Evolutionary conservation across 2,113 vertebrate genomes (phyloP), one percentile per base, ranked within the genome.

Genomic region (Gobius niger): DNA sequence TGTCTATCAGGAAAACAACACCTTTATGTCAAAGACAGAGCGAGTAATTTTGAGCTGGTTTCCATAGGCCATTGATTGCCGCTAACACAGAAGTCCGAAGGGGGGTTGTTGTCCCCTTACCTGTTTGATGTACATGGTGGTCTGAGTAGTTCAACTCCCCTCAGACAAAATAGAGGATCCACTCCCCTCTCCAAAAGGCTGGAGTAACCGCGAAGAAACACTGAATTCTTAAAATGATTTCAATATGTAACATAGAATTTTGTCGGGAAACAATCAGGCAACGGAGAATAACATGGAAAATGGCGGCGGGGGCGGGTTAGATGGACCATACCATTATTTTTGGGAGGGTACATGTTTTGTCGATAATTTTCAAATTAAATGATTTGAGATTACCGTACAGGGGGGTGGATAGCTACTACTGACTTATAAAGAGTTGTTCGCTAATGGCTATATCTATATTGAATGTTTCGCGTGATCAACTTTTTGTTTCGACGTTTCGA

Each of bases 101-200:
- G 24, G 24, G 24, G 24, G 24, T 34, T 34, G 24, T 16, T n/a
- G 60, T 59, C 83, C 77, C 70, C 86, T 86, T 82, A 93, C 93
- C 91, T 94, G 92, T 86, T 94, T 94, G 84, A 94, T 94, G 80
- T 93, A 94, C 92, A 93, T 94, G 77, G 74, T 80, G 61, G 68
- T 56, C 57, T 76, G 51, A 70, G 63, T 63, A 68, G 54, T 67
- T 47, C 60, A 63, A 60, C 34, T 80, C 77, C 78, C 77, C 86
- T 78, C 4, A 34, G 42, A 65, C 62, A 50, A 78, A 79, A 47
- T 18, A 44, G 73, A 65, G 82, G 74, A 70, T 60, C 65, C 82
- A 65, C 69, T 72, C 81, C 77, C 73, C 69, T 67, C 90, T 81
- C 82, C 86, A 84, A 78, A 72, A 52, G 63, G 65, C 67, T 44